Percentiles rank a stretch among this genome's conserved stretches.
Evolutionary conservation across 2,113 vertebrate genomes (phyloP).

Genomic region (Narcine bancroftii): DNA sequence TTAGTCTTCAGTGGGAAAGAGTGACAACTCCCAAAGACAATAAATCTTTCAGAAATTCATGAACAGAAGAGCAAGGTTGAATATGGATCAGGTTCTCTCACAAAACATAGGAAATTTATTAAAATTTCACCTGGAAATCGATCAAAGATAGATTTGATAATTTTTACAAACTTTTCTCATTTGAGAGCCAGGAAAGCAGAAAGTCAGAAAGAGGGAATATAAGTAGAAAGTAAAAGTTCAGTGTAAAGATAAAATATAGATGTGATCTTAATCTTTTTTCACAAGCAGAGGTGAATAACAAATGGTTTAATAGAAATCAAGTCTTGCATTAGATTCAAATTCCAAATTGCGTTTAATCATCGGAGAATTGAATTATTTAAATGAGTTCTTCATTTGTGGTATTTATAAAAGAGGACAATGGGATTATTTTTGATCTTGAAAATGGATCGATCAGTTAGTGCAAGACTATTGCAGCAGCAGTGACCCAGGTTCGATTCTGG

Average conservation of each 20-base stretch:
- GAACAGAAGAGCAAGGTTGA: not conserved
- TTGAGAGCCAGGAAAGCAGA: not conserved
- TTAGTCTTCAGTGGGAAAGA: not conserved
- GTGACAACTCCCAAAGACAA: not conserved
- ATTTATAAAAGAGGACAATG: not conserved
- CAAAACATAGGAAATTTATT: not conserved
- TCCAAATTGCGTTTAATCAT: not conserved
- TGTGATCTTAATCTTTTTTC: not conserved
- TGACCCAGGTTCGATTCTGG: no score
- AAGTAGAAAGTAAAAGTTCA: not conserved
- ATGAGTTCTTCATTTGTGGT: not conserved
- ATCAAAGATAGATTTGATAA: not conserved
- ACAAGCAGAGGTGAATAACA: not conserved
- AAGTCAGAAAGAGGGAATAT: not conserved
- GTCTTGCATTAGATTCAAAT: not conserved
- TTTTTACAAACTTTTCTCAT: not conserved
- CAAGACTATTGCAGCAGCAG: no score
- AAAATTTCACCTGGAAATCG: not conserved
- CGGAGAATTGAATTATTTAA: not conserved
- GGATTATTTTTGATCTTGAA: not conserved
- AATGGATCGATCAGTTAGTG: no score
- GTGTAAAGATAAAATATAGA: not conserved
- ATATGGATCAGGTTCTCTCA: not conserved
- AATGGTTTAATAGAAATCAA: not conserved
- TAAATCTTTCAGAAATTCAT: not conserved